Conservation (phyloP, 2,888 invertebrate genomes). For the Aelia acuminata region DNA sequence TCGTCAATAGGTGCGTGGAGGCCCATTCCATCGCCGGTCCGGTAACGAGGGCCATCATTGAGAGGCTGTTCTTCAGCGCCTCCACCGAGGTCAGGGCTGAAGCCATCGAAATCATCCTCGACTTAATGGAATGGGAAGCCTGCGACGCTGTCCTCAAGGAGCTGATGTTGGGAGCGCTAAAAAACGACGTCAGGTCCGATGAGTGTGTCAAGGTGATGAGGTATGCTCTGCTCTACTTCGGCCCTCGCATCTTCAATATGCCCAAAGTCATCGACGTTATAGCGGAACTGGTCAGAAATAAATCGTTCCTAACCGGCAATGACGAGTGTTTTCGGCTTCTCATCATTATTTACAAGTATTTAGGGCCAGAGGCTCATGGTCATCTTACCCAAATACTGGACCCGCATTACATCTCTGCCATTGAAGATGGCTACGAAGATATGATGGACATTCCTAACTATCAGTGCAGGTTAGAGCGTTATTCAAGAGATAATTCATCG, state of each 20-base stretch:
- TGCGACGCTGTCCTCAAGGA: background rate
- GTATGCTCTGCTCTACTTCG: background rate
- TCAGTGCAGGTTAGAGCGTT: background rate
- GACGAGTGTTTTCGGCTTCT: background rate
- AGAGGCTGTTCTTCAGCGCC: background rate
- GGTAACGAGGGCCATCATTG: background rate
- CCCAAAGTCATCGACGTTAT: background rate
- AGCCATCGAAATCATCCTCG: background rate
- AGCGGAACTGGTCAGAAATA: background rate
- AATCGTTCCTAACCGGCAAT: background rate
- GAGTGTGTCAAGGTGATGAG: background rate
- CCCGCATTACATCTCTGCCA: background rate
- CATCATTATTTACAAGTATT: background rate
- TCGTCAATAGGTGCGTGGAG: background rate
- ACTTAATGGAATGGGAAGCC: background rate
- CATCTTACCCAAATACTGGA: background rate
- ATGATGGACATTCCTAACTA: background rate
- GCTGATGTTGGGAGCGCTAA: background rate
- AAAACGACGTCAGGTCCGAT: background rate
- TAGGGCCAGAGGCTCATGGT: background rate
- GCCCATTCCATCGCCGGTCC: background rate
- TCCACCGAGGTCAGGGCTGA: background rate
- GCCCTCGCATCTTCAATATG: background rate
- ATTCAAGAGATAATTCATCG: background rate
- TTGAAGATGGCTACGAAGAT: slow-evolving; percentile 6